A percentile compares a stretch with the other conserved stretches of the same genome.
phyloP scores from a whole-genome alignment of 2,113 vertebrate species.

The Coreoperca whiteheadi region DNA sequence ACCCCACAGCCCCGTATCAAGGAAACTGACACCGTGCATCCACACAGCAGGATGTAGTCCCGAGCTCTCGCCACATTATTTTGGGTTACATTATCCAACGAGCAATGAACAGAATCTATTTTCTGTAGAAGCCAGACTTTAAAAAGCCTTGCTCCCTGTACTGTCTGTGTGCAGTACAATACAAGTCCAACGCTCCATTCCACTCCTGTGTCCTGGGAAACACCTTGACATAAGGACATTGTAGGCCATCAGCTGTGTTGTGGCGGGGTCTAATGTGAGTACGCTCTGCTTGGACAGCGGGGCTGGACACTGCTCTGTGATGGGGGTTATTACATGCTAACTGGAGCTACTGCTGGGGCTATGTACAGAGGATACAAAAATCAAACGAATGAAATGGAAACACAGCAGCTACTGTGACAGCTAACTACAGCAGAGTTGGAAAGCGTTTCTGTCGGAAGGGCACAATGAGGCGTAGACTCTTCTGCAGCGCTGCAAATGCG shows the following conservation, averaged over 20 bases:
- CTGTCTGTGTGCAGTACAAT: neutral
- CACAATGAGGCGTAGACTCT: neutral
- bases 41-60: neutral
- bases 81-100: neutral
- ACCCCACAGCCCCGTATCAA: neutral
- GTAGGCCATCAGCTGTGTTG: neutral
- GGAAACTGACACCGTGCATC: neutral
- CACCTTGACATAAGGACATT: neutral
- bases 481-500: neutral
- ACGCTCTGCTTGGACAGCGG: neutral
- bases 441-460: neutral
- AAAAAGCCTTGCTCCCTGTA: neutral
- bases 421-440: neutral
- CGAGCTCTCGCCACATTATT: neutral
- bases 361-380: neutral
- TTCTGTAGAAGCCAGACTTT: neutral
- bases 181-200: neutral
- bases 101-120: neutral
- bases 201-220: neutral
- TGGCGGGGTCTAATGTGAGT: neutral
- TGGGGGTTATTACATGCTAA: neutral
- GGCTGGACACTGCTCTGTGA: neutral
- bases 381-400: neutral
- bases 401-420: neutral
- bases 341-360: constrained; percentile 10